Evolutionary conservation across 1,140 invertebrate species (phyloP), one percentile per base, ranked within the genome.

Genomic region (Scaptodrosophila lebanonensis): DNA sequence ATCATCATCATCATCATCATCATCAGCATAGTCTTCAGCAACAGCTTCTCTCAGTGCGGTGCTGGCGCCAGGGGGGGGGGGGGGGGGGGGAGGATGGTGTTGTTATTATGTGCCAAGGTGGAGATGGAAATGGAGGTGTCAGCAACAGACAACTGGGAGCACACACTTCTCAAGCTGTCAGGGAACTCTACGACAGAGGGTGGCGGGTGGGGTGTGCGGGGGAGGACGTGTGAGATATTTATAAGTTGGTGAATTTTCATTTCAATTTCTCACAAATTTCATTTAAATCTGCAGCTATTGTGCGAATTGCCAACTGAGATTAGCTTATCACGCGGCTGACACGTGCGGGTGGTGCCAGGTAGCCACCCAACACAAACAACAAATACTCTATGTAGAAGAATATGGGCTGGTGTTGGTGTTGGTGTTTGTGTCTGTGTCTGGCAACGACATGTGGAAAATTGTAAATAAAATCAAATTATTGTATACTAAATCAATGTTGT

Each of bases 191-290:
- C 8, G 22, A 4, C 3, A 25, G 22, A 25, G 22, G 8, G 22
- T 25, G 22, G 22, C 3, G 36, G 43, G 51, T 44, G 43, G 47
- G 50, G 42, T 30, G 25, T 56, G 50, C 44, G 44, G 30, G 43
- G 3, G 25, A 38, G 52, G 43, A 59, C 66, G 60, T 54, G 51
- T 68, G 64, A 57, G 51, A 61, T 61, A 72, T 79, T 72, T 54
- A 58, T 65, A 77, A 77, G 73, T 59, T 77, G 51, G 68, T 79
- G 73, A 77, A 60, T 77, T 77, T 72, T 79, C 66, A 76, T 76
- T 72, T 72, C 69, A 61, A 61, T 69, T 72, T 64, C 44, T 44
- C 22, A 25, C 22, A 25, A 39, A 49, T 66, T 54, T 53, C 53
- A 67, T 73, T 73, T 69, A 39, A 68, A 75, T 75, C 69, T 75